Evolutionary conservation across 2,888 invertebrate genomes (phyloP).

Genomic region (Coelogynopora nodosa): DNA sequence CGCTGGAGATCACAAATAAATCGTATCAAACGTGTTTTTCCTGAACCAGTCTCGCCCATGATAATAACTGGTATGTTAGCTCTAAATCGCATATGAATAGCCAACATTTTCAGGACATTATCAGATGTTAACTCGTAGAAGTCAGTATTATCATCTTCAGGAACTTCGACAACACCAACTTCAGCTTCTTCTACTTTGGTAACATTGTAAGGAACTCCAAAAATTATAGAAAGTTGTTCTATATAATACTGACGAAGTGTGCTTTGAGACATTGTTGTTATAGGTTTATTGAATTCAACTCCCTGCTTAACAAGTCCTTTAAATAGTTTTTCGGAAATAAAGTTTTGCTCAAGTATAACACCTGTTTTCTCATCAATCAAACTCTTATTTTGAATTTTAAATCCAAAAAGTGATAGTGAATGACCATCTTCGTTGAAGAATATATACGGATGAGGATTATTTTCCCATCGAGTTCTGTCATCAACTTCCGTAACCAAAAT

Average conservation of each 20-base stretch:
- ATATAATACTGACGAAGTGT: not conserved
- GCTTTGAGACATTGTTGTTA: not conserved
- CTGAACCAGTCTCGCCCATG: conserved; percentile 39
- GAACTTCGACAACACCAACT: no score
- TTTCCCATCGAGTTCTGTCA: conserved; percentile 22
- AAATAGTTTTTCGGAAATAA: not conserved
- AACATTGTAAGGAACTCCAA: not conserved
- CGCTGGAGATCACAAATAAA: conserved; percentile 13
- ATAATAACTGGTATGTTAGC: conserved; percentile 39
- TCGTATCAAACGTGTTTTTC: conserved; percentile 36
- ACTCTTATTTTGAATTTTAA: not conserved
- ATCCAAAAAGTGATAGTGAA: conserved; percentile 2
- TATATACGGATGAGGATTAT: conserved; percentile 39
- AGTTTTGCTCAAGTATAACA: not conserved
- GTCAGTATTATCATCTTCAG: no score
- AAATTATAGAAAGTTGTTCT: not conserved
- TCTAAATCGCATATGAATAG: conserved; percentile 45
- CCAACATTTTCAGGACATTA: conserved; percentile 47
- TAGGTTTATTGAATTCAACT: not conserved
- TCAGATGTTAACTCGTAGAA: conserved; percentile 46
- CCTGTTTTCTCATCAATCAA: not conserved
- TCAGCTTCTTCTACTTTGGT: not conserved
- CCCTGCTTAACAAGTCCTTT: not conserved
- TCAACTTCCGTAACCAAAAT: not conserved
- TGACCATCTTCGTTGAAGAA: conserved; percentile 36